phyloP scores from a whole-genome alignment of 2,113 vertebrate species.

The Madoqua kirkii region DNA sequence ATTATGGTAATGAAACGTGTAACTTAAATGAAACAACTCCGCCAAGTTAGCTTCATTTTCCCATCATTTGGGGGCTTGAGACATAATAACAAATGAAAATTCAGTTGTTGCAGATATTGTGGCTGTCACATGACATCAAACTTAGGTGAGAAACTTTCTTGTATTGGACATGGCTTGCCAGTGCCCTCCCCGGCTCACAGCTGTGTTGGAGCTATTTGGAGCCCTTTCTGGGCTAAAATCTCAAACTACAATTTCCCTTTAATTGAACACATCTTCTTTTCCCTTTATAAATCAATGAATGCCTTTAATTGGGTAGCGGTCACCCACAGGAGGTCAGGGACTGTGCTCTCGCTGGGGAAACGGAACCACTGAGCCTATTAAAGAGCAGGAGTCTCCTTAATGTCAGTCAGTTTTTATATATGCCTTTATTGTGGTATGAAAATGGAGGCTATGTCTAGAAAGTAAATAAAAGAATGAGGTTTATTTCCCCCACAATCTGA shows the following conservation, averaged over 20 bases:
- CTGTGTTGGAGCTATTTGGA: not conserved
- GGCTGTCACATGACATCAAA: not conserved
- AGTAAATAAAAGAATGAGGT: not conserved
- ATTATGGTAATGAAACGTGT: not conserved
- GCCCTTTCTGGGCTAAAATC: not conserved
- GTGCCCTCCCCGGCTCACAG: not conserved
- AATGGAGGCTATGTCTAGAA: not conserved
- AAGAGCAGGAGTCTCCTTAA: not conserved
- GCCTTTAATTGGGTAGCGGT: not conserved
- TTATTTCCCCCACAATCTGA: not conserved
- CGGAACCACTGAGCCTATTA: not conserved
- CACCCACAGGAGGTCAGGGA: not conserved
- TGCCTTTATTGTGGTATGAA: not conserved
- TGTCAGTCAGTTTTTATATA: not conserved
- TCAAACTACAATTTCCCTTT: not conserved
- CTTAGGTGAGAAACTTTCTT: not conserved
- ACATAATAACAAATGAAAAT: not conserved
- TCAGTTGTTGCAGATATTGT: not conserved
- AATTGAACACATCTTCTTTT: not conserved
- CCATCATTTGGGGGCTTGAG: not conserved
- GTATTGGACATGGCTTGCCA: not conserved
- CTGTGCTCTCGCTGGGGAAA: not conserved
- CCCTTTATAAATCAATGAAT: not conserved
- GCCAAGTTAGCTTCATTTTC: not conserved
- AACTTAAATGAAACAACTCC: not conserved